Base-by-base conservation (phyloP, 2,888 invertebrate species). In the Calliscelio sp. region DNA sequence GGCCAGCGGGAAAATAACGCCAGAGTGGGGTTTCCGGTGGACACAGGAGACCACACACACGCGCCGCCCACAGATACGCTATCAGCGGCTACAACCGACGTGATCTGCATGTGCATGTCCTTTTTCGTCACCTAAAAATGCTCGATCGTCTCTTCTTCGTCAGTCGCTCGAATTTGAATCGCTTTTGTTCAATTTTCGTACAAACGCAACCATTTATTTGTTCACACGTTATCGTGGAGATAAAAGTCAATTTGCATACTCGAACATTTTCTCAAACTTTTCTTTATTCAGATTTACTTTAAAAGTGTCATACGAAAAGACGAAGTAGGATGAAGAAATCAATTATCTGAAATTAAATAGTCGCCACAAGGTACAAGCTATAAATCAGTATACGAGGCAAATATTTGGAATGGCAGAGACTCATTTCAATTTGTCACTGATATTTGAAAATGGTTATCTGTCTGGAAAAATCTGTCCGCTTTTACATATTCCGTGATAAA, bases 41-140 rank as follows among this genome's bases (percentile, higher is more conserved):
- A 92, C 90, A 92, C 88, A 88, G 88, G 86, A 90, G 93, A 93
- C 93, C 93, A 93, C 93, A 93, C 93, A 91, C 92, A 91, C 92
- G 92, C 90, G 90, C 92, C 93, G 92, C 93, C 93, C 92, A 93
- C 93, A 93, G 93, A 93, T 93, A 93, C 90, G 90, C 90, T 93
- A 93, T 93, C 93, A 92, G 91, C 88, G 88, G 90, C 89, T 90
- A 91, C 91, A 90, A 91, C 89, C 92, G 89, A 92, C 93, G 93
- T 93, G 93, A 93, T 93, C 92, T 92, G 92, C 92, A 92, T 92
- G 91, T 90, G 90, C 92, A 90, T 91, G 92, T 92, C 91, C 87
- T 90, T 88, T 86, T 89, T 88, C 86, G 84, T 88, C 85, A 82
- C 84, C 85, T 81, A 90, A 75, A 61, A 65, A 49, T 25, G 41